These are phyloP conservation scores for Linnaemya tessellans DNA, from an alignment of 2,888 invertebrate genomes.

Conservation along the genomic window DNA sequence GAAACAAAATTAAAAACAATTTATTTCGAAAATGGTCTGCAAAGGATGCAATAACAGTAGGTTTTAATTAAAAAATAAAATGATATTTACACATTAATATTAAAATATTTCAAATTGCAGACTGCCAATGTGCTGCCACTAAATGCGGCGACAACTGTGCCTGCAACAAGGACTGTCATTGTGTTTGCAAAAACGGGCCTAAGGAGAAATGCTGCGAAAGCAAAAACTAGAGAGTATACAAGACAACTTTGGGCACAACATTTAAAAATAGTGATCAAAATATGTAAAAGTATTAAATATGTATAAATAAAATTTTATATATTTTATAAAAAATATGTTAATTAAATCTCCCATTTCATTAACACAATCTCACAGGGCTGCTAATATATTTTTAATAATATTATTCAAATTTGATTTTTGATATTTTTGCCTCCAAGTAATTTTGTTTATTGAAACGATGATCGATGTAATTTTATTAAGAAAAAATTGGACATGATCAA, in stretches of 20 bases:
- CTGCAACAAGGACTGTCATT: conserved; percentile 77
- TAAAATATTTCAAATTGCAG: conserved; percentile 61
- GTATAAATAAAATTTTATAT: too few relatives aligned
- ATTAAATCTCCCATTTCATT: too few relatives aligned
- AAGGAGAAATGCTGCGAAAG: conserved; percentile 77
- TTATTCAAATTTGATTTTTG: too few relatives aligned
- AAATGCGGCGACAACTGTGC: conserved; percentile 78
- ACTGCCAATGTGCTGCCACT: conserved; percentile 77
- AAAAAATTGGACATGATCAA: too few relatives aligned
- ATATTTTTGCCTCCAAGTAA: too few relatives aligned
- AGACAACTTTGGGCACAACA: not conserved
- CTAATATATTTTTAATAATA: too few relatives aligned
- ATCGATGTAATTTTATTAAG: too few relatives aligned
- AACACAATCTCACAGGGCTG: too few relatives aligned
- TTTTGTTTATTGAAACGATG: too few relatives aligned
- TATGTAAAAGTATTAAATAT: not conserved
- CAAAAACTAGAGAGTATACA: conserved; percentile 68
- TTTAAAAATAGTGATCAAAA: not conserved
- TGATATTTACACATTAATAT: not conserved
- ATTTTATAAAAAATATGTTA: too few relatives aligned
- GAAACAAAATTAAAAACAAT: not conserved
- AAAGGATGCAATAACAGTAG: conserved; percentile 77
- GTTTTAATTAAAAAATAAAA: conserved; percentile 55
- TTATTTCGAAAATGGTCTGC: conserved; percentile 75
- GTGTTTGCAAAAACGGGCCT: conserved; percentile 77